Evolutionary conservation across 2,888 invertebrate genomes (phyloP), one percentile per base, ranked within the genome.

Genomic region (Drosophila nr. fundita): DNA sequence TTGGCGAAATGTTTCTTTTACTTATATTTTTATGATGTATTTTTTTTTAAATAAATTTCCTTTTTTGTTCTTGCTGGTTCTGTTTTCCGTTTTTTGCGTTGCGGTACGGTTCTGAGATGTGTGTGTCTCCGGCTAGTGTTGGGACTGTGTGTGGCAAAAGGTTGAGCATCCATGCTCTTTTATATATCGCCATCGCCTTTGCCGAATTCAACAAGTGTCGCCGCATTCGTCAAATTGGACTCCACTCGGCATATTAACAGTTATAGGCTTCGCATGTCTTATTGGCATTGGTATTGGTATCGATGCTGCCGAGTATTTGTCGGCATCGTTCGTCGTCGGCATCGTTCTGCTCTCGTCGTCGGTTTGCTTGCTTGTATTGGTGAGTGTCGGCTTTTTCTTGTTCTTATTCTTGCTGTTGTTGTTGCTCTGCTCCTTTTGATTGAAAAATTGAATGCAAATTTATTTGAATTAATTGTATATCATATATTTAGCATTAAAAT

Each of bases 371-470:
- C 7, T 48, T 36, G 29, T 32, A 11, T 60, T 36, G 62, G 78
- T 68, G 66, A 67, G 67, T 68, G 72, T 57, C 53, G 50, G 18
- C 65, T 11, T 58, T 48, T 55, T 27, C 27, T 21, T 45, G 63
- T 11, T 48, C 65, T 11, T 58, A 40, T 55, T 27, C 27, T 21
- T 45, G 63, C 15, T 48, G 30, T 27, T 36, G 55, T n/a, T 52
- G 52, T 66, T 45, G 30, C 53, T 65, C 45, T 36, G 66, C 24
- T 36, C 74, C 82, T 86, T 72, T 73, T 78, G 88, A 86, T 86
- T 86, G 83, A 83, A 77, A 78, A 81, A 85, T 63, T 72, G 60
- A 65, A 87, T 87, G 89, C 85, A 87, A 89, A 87, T 87, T 87
- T 87, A 83, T 84, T 76, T 73, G 68, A 73, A 78, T 76, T 70